Evolutionary conservation across 2,113 vertebrate genomes (phyloP), one percentile per base, ranked within the genome.

Genomic region (Conger conger): DNA sequence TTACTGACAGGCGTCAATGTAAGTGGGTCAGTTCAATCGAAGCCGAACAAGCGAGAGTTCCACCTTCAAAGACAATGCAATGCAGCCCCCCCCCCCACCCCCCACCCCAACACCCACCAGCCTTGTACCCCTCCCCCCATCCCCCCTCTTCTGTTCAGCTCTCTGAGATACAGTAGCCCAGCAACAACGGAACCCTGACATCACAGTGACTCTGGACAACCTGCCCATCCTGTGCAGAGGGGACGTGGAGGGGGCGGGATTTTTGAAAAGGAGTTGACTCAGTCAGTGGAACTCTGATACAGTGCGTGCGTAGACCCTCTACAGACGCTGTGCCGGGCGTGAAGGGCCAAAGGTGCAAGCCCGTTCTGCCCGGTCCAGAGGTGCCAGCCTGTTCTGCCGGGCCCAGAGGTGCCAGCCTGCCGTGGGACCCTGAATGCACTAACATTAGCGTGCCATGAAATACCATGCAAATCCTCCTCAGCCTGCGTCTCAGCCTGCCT

Each of bases 1-100:
- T 91, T 89, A 92, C 87, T 89, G 89, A 91, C 90, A 91, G 87
- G 88, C 87, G 91, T 76, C 63, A n/a, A 33, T 30, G 68, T 53
- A 77, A 76, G 86, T 86, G 83, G 92, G 91, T 89, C 90, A 90
- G 90, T 87, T 93, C 87, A 89, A 88, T 90, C 87, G 23, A 15
- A 18, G 40, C 20, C 88, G 90, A 85, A 88, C 86, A 87, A 86
- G 81, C 63, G 2, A 73, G n/a, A 33, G 45, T 50, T 50, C 45
- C 45, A 50, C 45, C 45, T 1, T 50, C 45, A 13, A 50, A 50
- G 45, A 50, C 11, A 13, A 50, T 50, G 45, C 45, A 50, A 50
- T 50, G 45, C 45, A 50, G 45, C 45, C 45, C 45, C 45, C 45
- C 45, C 3, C 40, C 40, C 40, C 40, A 3, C 45, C 45, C 45